Evolutionary conservation across 2,113 vertebrate genomes (phyloP).

Genomic region (Phylloscopus whistleri): DNA sequence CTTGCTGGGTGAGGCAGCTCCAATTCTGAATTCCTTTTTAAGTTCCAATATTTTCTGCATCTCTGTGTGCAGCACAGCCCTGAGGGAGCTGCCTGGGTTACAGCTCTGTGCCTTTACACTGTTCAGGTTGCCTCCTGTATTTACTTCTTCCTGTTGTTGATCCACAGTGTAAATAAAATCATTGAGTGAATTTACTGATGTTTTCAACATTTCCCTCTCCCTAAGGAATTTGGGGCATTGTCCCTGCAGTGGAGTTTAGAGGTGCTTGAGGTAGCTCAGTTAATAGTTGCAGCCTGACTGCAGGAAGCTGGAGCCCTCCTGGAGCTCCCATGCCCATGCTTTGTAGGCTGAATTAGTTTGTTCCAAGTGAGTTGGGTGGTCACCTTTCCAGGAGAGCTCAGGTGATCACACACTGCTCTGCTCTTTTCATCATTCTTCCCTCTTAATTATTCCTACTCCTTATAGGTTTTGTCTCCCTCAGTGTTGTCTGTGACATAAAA

Average conservation of each 20-base stretch:
- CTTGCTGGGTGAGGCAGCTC: neutral
- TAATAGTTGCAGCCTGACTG: neutral
- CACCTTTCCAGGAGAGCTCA: neutral
- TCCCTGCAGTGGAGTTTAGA: neutral
- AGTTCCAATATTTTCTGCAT: neutral
- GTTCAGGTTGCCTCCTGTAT: neutral
- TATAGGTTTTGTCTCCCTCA: neutral
- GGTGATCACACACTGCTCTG: neutral
- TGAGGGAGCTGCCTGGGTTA: neutral
- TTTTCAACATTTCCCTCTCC: neutral
- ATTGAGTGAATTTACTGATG: neutral
- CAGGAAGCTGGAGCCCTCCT: neutral
- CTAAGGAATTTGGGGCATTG: neutral
- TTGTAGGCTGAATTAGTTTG: neutral
- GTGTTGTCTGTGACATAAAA: neutral
- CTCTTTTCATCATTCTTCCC: neutral
- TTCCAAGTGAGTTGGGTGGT: neutral
- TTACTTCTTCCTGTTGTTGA: neutral
- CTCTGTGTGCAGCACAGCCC: neutral
- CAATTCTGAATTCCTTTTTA: neutral
- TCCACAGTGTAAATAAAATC: neutral
- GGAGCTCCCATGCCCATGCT: neutral
- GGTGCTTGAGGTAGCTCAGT: neutral
- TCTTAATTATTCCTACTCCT: neutral
- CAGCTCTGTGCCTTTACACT: neutral